phyloP scores from a whole-genome alignment of 2,888 invertebrate genomes.

The Agriotes lineatus region DNA sequence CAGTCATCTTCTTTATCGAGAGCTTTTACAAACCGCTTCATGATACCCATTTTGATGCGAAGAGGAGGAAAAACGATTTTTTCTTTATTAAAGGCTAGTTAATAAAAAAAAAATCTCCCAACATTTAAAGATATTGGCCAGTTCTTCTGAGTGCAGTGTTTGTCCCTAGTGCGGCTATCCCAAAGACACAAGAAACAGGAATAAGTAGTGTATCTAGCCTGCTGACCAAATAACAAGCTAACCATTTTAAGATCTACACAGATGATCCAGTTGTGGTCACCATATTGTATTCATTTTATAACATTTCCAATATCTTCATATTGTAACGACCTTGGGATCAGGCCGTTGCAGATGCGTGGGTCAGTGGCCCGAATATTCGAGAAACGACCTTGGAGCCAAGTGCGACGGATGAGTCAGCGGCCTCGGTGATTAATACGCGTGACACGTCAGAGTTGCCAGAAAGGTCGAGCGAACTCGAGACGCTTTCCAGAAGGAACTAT shows the following conservation, averaged over 20 bases:
- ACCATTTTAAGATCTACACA: constrained; percentile 43
- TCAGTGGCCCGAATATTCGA: no score
- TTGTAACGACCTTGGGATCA: no score
- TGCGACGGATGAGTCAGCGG: no score
- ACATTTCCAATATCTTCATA: not conserved
- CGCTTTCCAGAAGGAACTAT: no score
- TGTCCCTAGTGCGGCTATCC: constrained; percentile 49
- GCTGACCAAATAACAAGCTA: constrained; percentile 46
- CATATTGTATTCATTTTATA: not conserved
- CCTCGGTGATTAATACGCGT: no score
- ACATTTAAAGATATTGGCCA: constrained; percentile 35
- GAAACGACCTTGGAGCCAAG: no score
- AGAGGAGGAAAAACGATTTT: constrained; percentile 19
- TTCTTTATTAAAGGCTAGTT: no score
- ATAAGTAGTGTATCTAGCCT: constrained; percentile 51
- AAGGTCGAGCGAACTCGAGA: no score
- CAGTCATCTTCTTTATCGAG: constrained; percentile 34
- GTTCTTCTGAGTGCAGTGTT: constrained; percentile 43
- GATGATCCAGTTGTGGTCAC: not conserved
- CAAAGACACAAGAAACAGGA: constrained; percentile 51
- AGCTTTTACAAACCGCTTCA: constrained; percentile 35
- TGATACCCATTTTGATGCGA: constrained; percentile 14
- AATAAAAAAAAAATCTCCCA: no score
- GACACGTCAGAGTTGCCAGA: no score
- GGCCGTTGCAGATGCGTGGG: no score